phyloP scores from a whole-genome alignment of 2,797 vertebrate genomes.

The Phaenicophaeus curvirostris region DNA sequence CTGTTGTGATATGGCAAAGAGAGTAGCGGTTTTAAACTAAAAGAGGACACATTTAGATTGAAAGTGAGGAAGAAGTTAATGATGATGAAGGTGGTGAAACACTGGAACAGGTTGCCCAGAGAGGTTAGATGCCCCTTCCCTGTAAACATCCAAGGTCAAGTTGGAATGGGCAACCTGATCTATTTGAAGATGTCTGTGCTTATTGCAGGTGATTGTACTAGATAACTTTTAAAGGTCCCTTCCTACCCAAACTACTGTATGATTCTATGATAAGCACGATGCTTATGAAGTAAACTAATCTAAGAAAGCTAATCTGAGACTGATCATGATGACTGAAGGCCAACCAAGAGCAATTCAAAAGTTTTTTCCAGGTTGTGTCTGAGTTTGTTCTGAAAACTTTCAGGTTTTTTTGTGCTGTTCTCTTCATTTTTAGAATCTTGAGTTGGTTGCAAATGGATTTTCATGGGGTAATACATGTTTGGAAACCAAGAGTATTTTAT shows the following conservation, averaged over 20 bases:
- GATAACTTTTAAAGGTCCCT: neutral
- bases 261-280: neutral
- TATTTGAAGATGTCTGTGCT: neutral
- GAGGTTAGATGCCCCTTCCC: neutral
- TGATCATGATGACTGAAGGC: neutral
- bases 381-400: neutral
- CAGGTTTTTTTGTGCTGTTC: neutral
- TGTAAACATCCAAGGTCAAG: neutral
- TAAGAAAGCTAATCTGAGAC: neutral
- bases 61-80: neutral
- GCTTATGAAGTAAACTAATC: neutral
- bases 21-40: neutral
- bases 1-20: neutral
- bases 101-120: neutral
- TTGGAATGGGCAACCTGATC: neutral
- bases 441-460: neutral
- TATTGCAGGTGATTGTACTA: neutral
- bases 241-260: neutral
- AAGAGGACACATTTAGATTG: neutral
- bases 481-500: neutral
- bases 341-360: neutral
- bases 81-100: neutral
- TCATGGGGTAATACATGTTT: neutral
- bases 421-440: neutral
- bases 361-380: neutral